Conservation (phyloP, 1,140 invertebrate species). For the Drosophila bipectinata region DNA sequence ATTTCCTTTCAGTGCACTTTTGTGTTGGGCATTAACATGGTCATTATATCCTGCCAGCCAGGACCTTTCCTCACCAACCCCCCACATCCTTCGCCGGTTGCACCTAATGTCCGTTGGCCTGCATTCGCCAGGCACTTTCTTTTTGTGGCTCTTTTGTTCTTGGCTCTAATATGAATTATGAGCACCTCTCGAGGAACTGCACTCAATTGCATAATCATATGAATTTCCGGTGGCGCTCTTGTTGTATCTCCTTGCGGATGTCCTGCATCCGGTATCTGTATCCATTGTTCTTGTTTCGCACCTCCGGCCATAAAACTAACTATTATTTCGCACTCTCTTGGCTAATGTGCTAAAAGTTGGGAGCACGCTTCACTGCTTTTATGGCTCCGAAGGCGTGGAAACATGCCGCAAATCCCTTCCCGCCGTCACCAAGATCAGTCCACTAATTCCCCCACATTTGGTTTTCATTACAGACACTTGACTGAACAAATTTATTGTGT, state of each 20-base stretch:
- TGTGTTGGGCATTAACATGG: slow-evolving; percentile 80
- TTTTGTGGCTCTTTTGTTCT: slow-evolving; percentile 27
- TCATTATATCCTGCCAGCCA: slow-evolving; percentile 69
- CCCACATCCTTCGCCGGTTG: slow-evolving; percentile 24
- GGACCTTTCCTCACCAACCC: background rate
- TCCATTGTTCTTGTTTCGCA: slow-evolving; percentile 46
- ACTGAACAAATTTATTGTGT: slow-evolving; percentile 51
- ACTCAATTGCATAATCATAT: slow-evolving; percentile 74
- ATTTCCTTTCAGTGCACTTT: slow-evolving; percentile 82
- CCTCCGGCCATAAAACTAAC: slow-evolving; percentile 51
- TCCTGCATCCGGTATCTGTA: slow-evolving; percentile 22
- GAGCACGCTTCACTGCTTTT: slow-evolving; percentile 59
- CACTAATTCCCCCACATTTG: slow-evolving; percentile 63
- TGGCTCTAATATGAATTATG: slow-evolving; percentile 64
- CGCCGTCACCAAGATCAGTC: slow-evolving; percentile 2
- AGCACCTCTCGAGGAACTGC: slow-evolving; percentile 45
- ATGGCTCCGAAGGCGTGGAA: slow-evolving; percentile 46
- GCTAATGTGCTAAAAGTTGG: slow-evolving; percentile 76
- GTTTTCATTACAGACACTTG: slow-evolving; percentile 79
- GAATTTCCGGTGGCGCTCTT: slow-evolving; percentile 26
- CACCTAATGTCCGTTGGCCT: slow-evolving; percentile 57
- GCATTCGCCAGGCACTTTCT: slow-evolving; percentile 29
- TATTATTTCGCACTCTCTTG: slow-evolving; percentile 42
- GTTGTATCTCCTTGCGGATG: slow-evolving; percentile 5
- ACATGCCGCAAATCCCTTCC: slow-evolving; percentile 31